These are phyloP conservation scores for Globicephala melas DNA, from an alignment of 2,113 vertebrate species.

Conservation along the genomic window DNA sequence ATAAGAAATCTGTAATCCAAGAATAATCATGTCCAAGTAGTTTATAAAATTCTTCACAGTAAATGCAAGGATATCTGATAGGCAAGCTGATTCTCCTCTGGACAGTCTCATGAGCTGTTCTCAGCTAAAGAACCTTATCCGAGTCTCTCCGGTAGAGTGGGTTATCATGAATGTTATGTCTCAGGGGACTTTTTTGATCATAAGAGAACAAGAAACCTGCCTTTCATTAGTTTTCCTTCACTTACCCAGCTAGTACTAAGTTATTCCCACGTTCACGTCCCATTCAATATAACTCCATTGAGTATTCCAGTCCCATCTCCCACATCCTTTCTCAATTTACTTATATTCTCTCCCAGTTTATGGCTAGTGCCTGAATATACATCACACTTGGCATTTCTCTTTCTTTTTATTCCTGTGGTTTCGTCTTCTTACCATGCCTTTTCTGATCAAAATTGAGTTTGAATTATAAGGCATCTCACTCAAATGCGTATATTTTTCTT, in stretches of 20 bases:
- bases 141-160: background rate
- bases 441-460: background rate
- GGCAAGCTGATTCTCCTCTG: background rate
- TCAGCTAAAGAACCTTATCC: background rate
- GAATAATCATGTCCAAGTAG: background rate
- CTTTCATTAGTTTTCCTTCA: background rate
- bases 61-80: background rate
- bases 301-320: background rate
- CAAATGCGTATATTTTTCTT: background rate
- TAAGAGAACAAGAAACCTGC: background rate
- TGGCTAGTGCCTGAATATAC: background rate
- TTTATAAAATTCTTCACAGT: background rate
- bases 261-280: background rate
- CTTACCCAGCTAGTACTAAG: background rate
- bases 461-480: background rate
- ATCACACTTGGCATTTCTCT: background rate
- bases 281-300: background rate
- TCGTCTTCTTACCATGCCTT: background rate
- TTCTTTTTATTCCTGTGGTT: background rate
- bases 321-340: background rate
- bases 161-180: background rate
- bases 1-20: background rate
- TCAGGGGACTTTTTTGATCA: background rate
- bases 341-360: background rate
- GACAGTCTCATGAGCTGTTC: background rate